A percentile compares a stretch with the other conserved stretches of the same genome.
phyloP scores from a whole-genome alignment of 2,888 invertebrate genomes.

The Caenorhabditis sulstoni region DNA sequence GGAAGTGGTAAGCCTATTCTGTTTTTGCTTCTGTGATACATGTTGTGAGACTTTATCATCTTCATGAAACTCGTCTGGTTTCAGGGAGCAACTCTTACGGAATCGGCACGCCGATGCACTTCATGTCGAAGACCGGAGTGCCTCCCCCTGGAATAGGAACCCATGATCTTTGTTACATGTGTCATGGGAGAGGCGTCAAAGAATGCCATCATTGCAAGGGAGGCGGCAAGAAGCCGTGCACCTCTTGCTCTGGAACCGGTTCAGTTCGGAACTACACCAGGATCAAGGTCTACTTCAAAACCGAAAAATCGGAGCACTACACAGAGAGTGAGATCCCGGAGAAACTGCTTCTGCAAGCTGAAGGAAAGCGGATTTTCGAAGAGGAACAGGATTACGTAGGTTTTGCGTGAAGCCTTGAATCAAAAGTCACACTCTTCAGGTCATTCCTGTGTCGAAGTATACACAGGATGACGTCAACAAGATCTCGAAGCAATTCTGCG shows the following conservation, averaged over 20 bases:
- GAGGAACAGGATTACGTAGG: conserved; percentile 75
- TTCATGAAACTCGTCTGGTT: no score
- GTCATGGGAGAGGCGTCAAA: conserved; percentile 77
- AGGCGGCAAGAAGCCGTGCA: conserved; percentile 78
- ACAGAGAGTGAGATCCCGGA: conserved; percentile 78
- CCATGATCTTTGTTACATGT: conserved; percentile 80
- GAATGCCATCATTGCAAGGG: conserved; percentile 80
- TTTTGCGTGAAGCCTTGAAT: conserved; percentile 24
- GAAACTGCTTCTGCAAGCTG: conserved; percentile 65
- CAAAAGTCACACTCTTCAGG: conserved; percentile 65
- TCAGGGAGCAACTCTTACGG: conserved; percentile 72
- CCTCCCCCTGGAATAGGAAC: conserved; percentile 80
- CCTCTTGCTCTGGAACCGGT: conserved; percentile 78
- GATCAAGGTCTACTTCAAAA: conserved; percentile 78
- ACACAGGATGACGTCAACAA: conserved; percentile 78
- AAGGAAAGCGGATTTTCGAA: conserved; percentile 71
- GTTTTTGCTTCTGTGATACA: conserved; percentile 13
- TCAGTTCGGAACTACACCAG: conserved; percentile 75
- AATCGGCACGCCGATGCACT: conserved; percentile 80
- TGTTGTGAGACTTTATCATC: background rate
- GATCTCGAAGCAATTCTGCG: conserved; percentile 75
- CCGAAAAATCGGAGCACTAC: conserved; percentile 77
- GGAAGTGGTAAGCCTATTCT: conserved; percentile 52
- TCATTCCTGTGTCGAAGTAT: conserved; percentile 76
- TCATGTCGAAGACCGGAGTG: conserved; percentile 80